Conservation (phyloP, 2,113 vertebrate species). For the Leptobrachium ailaonicum region DNA sequence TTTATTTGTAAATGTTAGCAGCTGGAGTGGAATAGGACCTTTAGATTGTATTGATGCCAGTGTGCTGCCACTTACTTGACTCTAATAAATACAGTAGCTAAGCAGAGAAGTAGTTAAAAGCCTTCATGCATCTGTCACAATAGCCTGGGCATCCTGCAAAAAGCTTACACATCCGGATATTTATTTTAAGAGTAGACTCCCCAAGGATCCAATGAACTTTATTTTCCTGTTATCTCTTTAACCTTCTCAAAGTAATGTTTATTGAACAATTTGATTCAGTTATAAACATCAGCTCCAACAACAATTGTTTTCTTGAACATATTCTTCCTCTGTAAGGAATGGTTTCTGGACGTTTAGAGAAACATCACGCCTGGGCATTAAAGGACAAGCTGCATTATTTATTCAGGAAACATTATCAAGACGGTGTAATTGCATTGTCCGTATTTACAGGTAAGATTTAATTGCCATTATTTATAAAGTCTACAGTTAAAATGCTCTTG, state of each 20-base stretch:
- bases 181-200: not conserved
- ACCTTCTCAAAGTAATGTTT: not conserved
- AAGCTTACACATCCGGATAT: not conserved
- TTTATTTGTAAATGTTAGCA: too few relatives aligned
- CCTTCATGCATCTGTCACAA: not conserved
- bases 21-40: too few relatives aligned
- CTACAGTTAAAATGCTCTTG: too few relatives aligned
- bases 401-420: too few relatives aligned
- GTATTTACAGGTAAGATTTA: too few relatives aligned
- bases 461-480: too few relatives aligned
- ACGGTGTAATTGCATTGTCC: too few relatives aligned
- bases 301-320: too few relatives aligned
- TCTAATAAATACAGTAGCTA: not conserved
- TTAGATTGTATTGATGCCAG: not conserved
- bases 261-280: conserved; percentile 2
- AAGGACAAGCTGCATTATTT: too few relatives aligned
- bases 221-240: not conserved
- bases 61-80: not conserved
- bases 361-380: too few relatives aligned
- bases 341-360: too few relatives aligned
- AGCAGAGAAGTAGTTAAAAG: conserved; percentile 6
- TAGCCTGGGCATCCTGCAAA: not conserved
- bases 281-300: not conserved
- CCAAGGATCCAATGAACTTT: not conserved
- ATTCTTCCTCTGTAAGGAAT: too few relatives aligned